These are phyloP conservation scores for Drosophila subobscura DNA, from an alignment of 1,140 invertebrate species.

Conservation along the genomic window DNA sequence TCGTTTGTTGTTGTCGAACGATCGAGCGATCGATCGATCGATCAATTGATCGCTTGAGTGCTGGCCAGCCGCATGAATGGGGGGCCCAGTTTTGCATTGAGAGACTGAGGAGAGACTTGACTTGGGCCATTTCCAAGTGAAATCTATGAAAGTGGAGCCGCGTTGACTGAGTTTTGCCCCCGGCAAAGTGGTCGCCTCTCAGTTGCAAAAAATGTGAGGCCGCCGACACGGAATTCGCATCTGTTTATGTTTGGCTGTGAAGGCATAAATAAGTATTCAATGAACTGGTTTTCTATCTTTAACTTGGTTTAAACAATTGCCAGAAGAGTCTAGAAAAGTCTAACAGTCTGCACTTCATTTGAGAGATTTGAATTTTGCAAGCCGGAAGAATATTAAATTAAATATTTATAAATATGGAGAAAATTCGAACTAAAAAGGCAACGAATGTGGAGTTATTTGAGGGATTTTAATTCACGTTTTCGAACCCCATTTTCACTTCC, in stretches of 20 bases:
- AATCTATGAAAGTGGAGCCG: slow-evolving; percentile 75
- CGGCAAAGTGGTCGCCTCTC: slow-evolving; percentile 30
- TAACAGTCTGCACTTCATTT: not conserved
- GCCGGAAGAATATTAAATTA: too few relatives aligned
- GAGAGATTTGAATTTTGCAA: not conserved
- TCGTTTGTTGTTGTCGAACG: slow-evolving; percentile 11
- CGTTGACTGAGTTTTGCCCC: slow-evolving; percentile 19
- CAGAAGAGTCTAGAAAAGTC: slow-evolving; percentile 31
- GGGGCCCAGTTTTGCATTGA: slow-evolving; percentile 41
- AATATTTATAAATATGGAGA: too few relatives aligned
- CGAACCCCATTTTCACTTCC: too few relatives aligned
- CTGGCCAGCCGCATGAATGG: slow-evolving; percentile 50
- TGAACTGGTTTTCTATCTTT: slow-evolving; percentile 23
- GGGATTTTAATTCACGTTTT: too few relatives aligned
- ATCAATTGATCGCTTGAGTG: slow-evolving; percentile 26
- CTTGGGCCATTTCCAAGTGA: slow-evolving; percentile 79
- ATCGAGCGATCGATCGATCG: slow-evolving; percentile 14
- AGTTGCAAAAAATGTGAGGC: slow-evolving; percentile 31
- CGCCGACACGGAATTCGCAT: slow-evolving; percentile 25
- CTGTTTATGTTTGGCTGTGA: slow-evolving; percentile 12
- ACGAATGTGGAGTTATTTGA: too few relatives aligned
- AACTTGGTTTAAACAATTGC: slow-evolving; percentile 1
- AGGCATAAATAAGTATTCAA: slow-evolving; percentile 37
- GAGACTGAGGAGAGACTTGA: slow-evolving; percentile 19
- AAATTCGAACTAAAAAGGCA: too few relatives aligned